A percentile compares a stretch with the other conserved stretches of the same genome.
Evolutionary conservation across 1,140 invertebrate genomes (phyloP).

Genomic region (Hirudo medicinalis): DNA sequence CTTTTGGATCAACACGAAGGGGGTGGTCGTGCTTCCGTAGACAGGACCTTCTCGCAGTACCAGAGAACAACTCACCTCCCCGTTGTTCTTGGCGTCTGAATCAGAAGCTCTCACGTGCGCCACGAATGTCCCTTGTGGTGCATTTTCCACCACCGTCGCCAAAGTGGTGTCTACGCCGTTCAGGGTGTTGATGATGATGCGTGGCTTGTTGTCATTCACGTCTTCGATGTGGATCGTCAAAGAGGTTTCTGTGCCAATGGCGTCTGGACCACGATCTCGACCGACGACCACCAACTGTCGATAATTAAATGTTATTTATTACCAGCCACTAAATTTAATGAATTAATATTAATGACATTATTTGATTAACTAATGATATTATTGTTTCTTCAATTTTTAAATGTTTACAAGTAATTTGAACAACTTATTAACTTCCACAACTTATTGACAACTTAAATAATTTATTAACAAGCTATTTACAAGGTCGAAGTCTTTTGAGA

Average conservation of each 20-base stretch:
- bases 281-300: slow-evolving; percentile 5
- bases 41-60: no score
- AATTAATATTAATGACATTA: not conserved
- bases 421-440: no score
- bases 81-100: slow-evolving; percentile 16
- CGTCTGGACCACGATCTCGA: slow-evolving; percentile 6
- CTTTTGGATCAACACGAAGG: slow-evolving; percentile 14
- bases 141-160: slow-evolving; percentile 18
- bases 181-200: not conserved
- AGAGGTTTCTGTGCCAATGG: not conserved
- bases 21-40: no score
- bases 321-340: no score
- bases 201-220: slow-evolving; percentile 13
- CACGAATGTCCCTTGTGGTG: slow-evolving; percentile 20
- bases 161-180: not conserved
- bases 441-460: no score
- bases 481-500: no score
- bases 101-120: slow-evolving; percentile 18
- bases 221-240: slow-evolving; percentile 4
- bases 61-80: slow-evolving; percentile 17
- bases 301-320: not conserved
- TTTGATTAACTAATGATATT: not conserved
- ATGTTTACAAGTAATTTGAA: not conserved
- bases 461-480: no score
- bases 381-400: not conserved